Evolutionary conservation across 2,113 vertebrate genomes (phyloP).

Genomic region (Sceloporus undulatus): DNA sequence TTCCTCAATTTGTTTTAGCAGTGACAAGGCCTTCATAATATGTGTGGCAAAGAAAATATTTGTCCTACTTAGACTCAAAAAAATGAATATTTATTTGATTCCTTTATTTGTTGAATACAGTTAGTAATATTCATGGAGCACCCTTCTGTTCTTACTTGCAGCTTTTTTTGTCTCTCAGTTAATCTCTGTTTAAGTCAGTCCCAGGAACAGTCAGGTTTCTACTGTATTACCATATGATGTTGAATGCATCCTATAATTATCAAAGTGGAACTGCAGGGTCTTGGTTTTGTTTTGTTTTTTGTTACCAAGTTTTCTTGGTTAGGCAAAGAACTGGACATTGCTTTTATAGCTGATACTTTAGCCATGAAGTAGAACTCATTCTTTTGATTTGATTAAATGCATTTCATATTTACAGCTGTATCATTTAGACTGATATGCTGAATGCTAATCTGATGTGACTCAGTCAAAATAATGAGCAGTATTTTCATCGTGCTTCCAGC

Average conservation of each 20-base stretch:
- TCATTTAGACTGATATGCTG: background rate
- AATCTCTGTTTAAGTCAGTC: background rate
- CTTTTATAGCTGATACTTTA: slow-evolving; percentile 19
- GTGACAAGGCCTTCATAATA: background rate
- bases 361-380: background rate
- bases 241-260: background rate
- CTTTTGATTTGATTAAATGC: slow-evolving; percentile 26
- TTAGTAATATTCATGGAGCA: background rate
- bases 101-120: background rate
- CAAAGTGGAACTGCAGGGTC: background rate
- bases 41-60: background rate
- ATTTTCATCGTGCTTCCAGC: slow-evolving; percentile 37
- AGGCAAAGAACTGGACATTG: background rate
- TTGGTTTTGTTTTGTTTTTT: background rate
- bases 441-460: background rate
- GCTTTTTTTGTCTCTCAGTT: background rate
- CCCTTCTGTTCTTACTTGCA: background rate
- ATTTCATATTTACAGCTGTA: background rate
- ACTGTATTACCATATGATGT: background rate
- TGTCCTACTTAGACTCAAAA: background rate
- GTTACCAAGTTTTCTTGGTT: background rate
- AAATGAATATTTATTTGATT: background rate
- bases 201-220: slow-evolving; percentile 1
- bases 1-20: background rate
- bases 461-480: slow-evolving; percentile 13